A percentile compares a stretch with the other conserved stretches of the same genome.
phyloP scores from a whole-genome alignment of 2,113 vertebrate genomes.

The Mobula hypostoma region DNA sequence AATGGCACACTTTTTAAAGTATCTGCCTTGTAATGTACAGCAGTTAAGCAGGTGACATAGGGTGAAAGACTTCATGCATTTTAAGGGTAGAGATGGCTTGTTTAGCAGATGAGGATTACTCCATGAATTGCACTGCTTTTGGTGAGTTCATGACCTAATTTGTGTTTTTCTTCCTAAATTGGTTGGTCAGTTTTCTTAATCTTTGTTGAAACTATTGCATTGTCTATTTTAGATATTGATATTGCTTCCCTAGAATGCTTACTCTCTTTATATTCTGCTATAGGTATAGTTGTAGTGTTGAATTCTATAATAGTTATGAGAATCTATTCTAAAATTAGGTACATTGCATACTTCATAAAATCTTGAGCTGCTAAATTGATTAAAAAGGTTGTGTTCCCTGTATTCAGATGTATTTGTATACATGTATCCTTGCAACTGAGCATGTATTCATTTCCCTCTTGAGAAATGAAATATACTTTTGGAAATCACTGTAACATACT shows the following conservation, averaged over 20 bases:
- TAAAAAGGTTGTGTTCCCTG: slow-evolving; percentile 31
- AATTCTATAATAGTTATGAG: slow-evolving; percentile 33
- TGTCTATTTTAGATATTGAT: slow-evolving; percentile 30
- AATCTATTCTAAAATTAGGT: slow-evolving; percentile 27
- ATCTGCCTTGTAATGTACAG: slow-evolving; percentile 17
- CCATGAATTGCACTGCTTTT: slow-evolving; percentile 22
- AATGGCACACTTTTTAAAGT: slow-evolving; percentile 29
- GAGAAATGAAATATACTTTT: slow-evolving; percentile 37
- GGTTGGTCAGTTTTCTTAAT: slow-evolving; percentile 19
- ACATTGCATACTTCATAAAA: slow-evolving; percentile 35
- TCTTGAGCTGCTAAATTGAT: slow-evolving; percentile 35
- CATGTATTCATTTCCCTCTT: slow-evolving; percentile 34
- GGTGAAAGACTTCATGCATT: slow-evolving; percentile 8
- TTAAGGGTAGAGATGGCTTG: slow-evolving; percentile 3
- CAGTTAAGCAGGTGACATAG: slow-evolving; percentile 9
- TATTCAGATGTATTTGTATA: slow-evolving; percentile 38
- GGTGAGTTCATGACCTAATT: slow-evolving; percentile 14
- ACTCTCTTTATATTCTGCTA: slow-evolving; percentile 28
- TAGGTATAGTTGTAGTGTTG: slow-evolving; percentile 12
- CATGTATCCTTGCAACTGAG: slow-evolving; percentile 35
- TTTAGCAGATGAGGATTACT: slow-evolving; percentile 19
- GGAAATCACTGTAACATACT: slow-evolving; percentile 38
- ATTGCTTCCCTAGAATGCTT: slow-evolving; percentile 33
- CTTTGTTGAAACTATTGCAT: slow-evolving; percentile 32
- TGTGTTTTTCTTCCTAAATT: slow-evolving; percentile 23